A percentile compares a stretch with the other conserved stretches of the same genome.
phyloP scores from a whole-genome alignment of 2,113 vertebrate species.

The Clarias batrachus region DNA sequence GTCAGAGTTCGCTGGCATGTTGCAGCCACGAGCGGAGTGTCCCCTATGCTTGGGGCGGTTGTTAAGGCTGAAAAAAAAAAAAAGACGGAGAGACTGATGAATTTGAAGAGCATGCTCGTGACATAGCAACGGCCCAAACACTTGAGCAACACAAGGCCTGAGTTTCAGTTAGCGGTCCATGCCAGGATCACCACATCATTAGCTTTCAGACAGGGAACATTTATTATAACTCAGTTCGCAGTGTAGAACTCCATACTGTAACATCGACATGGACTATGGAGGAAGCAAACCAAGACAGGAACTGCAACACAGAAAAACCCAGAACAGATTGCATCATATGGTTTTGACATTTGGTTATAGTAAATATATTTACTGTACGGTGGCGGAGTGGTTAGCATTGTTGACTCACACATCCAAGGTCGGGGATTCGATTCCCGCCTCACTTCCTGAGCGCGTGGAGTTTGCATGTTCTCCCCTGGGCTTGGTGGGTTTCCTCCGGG shows the following conservation, averaged over 20 bases:
- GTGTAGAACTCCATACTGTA: too few relatives aligned
- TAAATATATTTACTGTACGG: neutral
- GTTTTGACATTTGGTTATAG: neutral
- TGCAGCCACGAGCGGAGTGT: slow-evolving; percentile 44
- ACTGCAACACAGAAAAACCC: neutral
- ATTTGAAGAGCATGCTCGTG: slow-evolving; percentile 47
- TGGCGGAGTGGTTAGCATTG: too few relatives aligned
- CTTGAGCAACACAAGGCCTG: slow-evolving; percentile 52
- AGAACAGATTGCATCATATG: neutral
- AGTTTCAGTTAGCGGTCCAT: neutral
- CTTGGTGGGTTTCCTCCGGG: too few relatives aligned
- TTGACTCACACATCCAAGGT: too few relatives aligned
- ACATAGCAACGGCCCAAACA: slow-evolving; percentile 75
- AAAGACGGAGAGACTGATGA: slow-evolving; percentile 55
- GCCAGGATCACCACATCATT: neutral
- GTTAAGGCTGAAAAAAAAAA: slow-evolving; percentile 22
- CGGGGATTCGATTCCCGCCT: too few relatives aligned
- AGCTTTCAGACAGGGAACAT: neutral
- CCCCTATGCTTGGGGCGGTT: neutral
- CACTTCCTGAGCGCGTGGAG: too few relatives aligned
- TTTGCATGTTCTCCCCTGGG: too few relatives aligned
- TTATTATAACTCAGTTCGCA: neutral
- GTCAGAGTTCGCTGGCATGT: slow-evolving; percentile 55
- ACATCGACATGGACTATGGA: neutral
- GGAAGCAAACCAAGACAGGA: neutral